phyloP scores from a whole-genome alignment of 2,797 vertebrate species.

The Pangasius mekongensis region DNA sequence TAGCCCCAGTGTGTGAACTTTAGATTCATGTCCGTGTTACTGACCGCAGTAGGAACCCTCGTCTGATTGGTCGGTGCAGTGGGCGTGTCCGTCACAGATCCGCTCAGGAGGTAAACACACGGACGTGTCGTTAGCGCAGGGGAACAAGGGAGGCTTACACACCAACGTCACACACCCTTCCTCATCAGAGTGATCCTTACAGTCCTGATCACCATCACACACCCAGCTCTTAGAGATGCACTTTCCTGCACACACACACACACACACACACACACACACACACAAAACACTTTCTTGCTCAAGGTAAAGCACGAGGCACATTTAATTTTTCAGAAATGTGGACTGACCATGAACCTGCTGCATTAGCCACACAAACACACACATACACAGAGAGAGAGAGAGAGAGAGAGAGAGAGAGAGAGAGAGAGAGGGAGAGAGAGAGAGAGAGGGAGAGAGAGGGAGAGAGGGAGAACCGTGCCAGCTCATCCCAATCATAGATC shows the following conservation, averaged over 20 bases:
- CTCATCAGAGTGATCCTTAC: conserved; percentile 88
- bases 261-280: conserved; percentile 21
- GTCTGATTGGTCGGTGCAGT: conserved; percentile 86
- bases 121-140: conserved; percentile 85
- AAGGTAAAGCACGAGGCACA: neutral
- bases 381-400: neutral
- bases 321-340: conserved; percentile 1
- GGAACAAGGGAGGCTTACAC: conserved; percentile 84
- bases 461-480: neutral
- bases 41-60: conserved; percentile 86
- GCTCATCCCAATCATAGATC: conserved; percentile 12
- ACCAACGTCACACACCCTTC: conserved; percentile 80
- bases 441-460: too few relatives aligned
- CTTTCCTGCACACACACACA: conserved; percentile 69
- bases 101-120: conserved; percentile 84
- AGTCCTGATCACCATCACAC: conserved; percentile 87
- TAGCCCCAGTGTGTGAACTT: neutral
- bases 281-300: neutral
- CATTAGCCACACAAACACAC: neutral
- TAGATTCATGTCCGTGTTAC: neutral
- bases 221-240: conserved; percentile 88
- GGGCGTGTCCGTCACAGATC: conserved; percentile 84
- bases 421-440: neutral
- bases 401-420: neutral
- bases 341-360: neutral